A percentile compares a stretch with the other conserved stretches of the same genome.
Conservation (phyloP, 2,113 vertebrate species). For the Neotoma lepida region DNA sequence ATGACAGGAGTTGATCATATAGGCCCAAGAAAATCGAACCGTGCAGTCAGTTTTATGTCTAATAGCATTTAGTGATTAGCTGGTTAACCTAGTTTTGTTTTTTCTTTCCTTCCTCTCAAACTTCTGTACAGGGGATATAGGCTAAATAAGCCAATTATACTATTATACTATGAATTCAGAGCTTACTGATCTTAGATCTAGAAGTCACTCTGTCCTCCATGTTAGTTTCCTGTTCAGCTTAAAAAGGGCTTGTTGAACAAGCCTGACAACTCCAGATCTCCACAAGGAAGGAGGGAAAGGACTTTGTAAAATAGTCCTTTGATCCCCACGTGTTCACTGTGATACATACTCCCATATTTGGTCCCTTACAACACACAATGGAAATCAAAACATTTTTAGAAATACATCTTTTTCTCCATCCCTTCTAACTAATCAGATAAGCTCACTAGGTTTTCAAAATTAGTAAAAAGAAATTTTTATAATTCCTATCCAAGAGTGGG, state of each 20-base stretch:
- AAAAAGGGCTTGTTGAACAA: background rate
- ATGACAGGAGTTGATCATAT: background rate
- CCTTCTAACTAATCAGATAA: background rate
- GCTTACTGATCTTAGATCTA: background rate
- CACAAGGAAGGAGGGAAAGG: background rate
- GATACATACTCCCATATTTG: background rate
- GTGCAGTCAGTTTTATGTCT: background rate
- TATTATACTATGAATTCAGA: conserved; percentile 16
- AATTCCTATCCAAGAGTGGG: background rate
- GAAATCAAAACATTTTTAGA: background rate
- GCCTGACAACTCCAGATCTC: background rate
- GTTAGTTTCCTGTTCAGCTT: background rate
- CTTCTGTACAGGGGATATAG: background rate
- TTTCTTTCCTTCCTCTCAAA: background rate
- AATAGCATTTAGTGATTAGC: conserved; percentile 1
- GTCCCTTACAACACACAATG: background rate
- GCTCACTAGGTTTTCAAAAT: background rate
- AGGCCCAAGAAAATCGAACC: background rate
- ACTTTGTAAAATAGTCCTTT: background rate
- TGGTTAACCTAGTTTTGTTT: background rate
- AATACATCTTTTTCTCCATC: background rate
- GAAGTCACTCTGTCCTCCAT: background rate
- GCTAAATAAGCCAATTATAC: background rate
- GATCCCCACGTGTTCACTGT: background rate
- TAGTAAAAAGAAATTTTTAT: background rate